Base-by-base conservation (phyloP, 2,797 vertebrate species). In the Microchirus variegatus region DNA sequence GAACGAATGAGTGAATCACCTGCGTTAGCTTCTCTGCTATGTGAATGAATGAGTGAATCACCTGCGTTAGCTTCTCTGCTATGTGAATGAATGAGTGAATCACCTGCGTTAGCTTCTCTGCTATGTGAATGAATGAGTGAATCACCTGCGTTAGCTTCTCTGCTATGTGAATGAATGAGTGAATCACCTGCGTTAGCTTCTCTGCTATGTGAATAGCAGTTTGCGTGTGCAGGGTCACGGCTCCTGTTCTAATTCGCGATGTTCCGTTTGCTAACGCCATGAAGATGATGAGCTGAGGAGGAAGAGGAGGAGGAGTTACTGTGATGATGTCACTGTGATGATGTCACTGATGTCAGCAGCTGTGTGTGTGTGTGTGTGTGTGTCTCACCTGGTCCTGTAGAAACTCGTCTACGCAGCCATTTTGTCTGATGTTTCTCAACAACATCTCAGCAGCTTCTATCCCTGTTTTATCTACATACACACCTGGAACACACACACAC, bases 191-290 rank as follows among this genome's bases (percentile, higher is more conserved):
- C 52, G 96, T 96, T 58, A 99, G 90, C 73, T 95, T 92, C 81
- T 99, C 96, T 61, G 96, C 94, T 49, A 99, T 92, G 79, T 99
- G 95, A 51, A 99, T 97, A 41, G 97, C 97, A 0, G 97, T 99
- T 86, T 96, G 93, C 0, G 96, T 97, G 89, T 99, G 97, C 48
- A 97, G 93, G 0, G 97, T 98, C 73, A 99, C 87, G 0, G 96
- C 92, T 45, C 97, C 96, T 1, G 93, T 96, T 79, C 94, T 94
- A 63, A 99, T 94, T 84, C 92, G 92, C 65, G 97, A 99, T 8
- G 92, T 90, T 13, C 97, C 97, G 45, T 94, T 96, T 2, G 97
- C 97, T 83, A 99, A 68, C 0, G 96, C 97, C 97, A 99, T 99
- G 86, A 98, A 99, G 89, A 99, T 89, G 71, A 99, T 96, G 52